Percentiles rank a stretch among this genome's conserved stretches.
Evolutionary conservation across 2,113 vertebrate species (phyloP).

Genomic region (Thunnus thynnus): DNA sequence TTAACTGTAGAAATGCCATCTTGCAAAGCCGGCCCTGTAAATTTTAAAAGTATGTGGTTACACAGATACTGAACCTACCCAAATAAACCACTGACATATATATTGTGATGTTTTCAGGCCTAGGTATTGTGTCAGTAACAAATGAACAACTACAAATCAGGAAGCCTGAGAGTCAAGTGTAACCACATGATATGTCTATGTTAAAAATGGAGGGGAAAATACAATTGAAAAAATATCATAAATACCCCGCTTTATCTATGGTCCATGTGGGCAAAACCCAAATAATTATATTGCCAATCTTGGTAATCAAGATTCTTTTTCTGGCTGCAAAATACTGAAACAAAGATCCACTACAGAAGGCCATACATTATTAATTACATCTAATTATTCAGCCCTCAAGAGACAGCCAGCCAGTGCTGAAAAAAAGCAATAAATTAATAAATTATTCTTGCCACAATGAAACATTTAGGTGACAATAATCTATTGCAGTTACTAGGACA

Average conservation of each 20-base stretch:
- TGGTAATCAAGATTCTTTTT: neutral
- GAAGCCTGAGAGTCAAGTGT: no score
- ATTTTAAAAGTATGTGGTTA: neutral
- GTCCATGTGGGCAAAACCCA: neutral
- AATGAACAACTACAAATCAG: no score
- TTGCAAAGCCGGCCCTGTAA: neutral
- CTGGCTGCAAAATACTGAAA: neutral
- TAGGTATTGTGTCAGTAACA: no score
- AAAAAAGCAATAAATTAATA: conserved; percentile 25
- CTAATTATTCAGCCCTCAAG: conserved; percentile 38
- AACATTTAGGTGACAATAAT: neutral
- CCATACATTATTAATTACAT: conserved; percentile 34
- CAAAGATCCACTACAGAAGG: neutral
- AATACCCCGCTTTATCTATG: neutral
- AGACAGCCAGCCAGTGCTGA: conserved; percentile 11
- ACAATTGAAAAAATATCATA: neutral
- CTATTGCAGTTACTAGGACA: neutral
- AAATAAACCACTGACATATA: neutral
- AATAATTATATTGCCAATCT: neutral
- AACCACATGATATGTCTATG: neutral
- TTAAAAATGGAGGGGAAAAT: no score
- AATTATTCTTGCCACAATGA: conserved; percentile 24
- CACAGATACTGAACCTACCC: neutral
- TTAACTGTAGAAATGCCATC: neutral
- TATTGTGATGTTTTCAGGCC: neutral